These are phyloP conservation scores for Cavia porcellus DNA, from an alignment of 2,113 vertebrate genomes.

Conservation along the genomic window DNA sequence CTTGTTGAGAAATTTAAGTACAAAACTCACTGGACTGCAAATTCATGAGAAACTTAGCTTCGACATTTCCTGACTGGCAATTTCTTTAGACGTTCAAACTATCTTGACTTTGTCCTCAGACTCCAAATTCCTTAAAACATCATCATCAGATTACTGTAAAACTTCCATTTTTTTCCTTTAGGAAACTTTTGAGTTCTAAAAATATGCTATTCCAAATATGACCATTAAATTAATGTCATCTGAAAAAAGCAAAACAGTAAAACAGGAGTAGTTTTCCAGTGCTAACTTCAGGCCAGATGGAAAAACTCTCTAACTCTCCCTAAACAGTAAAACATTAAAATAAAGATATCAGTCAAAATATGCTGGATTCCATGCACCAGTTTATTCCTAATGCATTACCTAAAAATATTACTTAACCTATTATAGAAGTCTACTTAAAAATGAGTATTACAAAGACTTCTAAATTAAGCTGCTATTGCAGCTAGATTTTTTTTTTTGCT, in stretches of 20 bases:
- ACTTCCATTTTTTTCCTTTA: conserved; percentile 58
- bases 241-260: conserved; percentile 64
- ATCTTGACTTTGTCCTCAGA: conserved; percentile 62
- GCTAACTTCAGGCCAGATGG: conserved; percentile 28
- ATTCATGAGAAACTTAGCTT: conserved; percentile 58
- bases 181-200: conserved; percentile 70
- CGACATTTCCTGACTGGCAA: conserved; percentile 69
- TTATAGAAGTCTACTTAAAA: conserved; percentile 41
- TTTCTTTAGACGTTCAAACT: conserved; percentile 62
- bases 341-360: conserved; percentile 62
- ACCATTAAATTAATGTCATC: conserved; percentile 65
- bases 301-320: conserved; percentile 52
- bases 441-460: conserved; percentile 47
- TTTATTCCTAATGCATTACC: conserved; percentile 60
- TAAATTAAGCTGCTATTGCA: conserved; percentile 42
- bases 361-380: background rate
- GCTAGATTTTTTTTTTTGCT: background rate
- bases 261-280: conserved; percentile 64
- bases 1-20: conserved; percentile 30
- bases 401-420: conserved; percentile 42
- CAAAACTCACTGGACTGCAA: conserved; percentile 42
- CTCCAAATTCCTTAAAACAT: conserved; percentile 51
- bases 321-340: conserved; percentile 57
- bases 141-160: conserved; percentile 49
- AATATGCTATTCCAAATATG: conserved; percentile 74